A percentile compares a stretch with the other conserved stretches of the same genome.
phyloP scores from a whole-genome alignment of 1,140 invertebrate species.

The Mercenaria mercenaria region DNA sequence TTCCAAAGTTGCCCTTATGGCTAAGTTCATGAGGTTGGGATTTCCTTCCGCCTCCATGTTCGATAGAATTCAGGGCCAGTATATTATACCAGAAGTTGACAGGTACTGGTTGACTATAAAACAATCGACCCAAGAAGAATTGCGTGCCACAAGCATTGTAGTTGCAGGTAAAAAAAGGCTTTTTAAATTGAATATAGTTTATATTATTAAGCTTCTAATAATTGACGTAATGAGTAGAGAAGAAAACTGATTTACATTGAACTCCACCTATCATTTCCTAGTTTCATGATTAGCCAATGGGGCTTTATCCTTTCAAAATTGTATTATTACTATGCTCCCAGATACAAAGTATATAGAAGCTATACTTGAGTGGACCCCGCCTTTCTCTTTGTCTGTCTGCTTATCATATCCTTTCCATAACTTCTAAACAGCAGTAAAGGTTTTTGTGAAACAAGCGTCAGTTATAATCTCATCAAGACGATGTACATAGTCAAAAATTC shows the following conservation, averaged over 20 bases:
- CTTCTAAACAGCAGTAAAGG: no score
- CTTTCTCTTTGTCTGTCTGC: not conserved
- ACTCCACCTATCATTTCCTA: no score
- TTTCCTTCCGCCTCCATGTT: not conserved
- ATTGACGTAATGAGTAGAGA: not conserved
- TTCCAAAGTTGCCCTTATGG: not conserved
- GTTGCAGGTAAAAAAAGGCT: not conserved
- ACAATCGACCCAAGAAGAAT: not conserved
- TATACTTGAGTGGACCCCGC: not conserved
- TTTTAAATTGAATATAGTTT: not conserved
- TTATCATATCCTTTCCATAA: no score
- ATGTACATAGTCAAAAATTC: no score
- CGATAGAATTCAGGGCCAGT: not conserved
- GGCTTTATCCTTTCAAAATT: no score
- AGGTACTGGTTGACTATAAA: constrained; percentile 16
- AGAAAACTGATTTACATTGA: not conserved
- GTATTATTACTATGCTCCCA: no score
- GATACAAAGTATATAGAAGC: not conserved
- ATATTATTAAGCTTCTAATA: not conserved
- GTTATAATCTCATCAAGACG: no score
- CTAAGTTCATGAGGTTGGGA: not conserved
- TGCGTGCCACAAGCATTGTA: not conserved
- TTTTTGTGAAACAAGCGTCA: no score
- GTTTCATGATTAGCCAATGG: no score
- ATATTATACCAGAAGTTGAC: not conserved